phyloP scores from a whole-genome alignment of 2,888 invertebrate species.

The Cephus sareptanus region DNA sequence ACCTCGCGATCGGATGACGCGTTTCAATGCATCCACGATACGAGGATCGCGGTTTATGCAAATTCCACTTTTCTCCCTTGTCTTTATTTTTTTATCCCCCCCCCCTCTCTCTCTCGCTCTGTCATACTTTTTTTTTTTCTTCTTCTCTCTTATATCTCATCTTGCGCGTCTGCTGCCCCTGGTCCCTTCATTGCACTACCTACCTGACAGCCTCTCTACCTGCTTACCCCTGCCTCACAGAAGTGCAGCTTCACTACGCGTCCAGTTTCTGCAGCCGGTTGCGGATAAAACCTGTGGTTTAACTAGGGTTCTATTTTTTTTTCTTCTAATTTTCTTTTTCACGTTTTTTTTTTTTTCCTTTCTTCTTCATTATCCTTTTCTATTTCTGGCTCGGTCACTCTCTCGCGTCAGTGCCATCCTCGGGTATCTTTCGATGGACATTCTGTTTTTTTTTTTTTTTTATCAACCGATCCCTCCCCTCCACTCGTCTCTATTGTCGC shows the following conservation, averaged over 20 bases:
- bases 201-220: neutral
- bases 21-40: conserved; percentile 51
- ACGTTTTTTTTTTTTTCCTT: neutral
- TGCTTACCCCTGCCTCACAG: neutral
- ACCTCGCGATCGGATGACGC: conserved; percentile 62
- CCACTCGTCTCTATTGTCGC: neutral
- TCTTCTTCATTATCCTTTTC: neutral
- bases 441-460: neutral
- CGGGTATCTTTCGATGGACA: neutral
- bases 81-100: conserved; percentile 1
- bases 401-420: neutral
- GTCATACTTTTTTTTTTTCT: neutral
- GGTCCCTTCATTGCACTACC: neutral
- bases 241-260: neutral
- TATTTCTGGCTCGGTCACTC: neutral
- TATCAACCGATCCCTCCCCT: neutral
- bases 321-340: conserved; percentile 10
- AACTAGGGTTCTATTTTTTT: conserved; percentile 9
- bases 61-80: conserved; percentile 16
- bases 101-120: conserved; percentile 23
- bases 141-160: neutral
- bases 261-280: neutral
- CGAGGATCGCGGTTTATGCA: conserved; percentile 13
- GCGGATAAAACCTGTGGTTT: neutral
- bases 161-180: neutral